A percentile compares a stretch with the other conserved stretches of the same genome.
phyloP scores from a whole-genome alignment of 2,797 vertebrate genomes.

The Gadopsis marmoratus region DNA sequence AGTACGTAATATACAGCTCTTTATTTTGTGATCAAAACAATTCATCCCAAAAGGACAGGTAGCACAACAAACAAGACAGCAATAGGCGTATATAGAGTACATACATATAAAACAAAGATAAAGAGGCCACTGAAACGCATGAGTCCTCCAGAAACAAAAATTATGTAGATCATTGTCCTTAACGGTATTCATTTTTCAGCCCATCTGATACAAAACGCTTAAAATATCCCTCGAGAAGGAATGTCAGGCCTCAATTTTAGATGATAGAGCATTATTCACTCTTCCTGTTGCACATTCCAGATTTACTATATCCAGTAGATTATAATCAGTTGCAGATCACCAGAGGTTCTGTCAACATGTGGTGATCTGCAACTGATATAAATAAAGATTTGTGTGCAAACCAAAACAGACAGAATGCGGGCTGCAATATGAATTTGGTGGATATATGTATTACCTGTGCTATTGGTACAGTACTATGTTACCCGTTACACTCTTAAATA shows the following conservation, averaged over 20 bases:
- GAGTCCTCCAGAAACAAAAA: not conserved
- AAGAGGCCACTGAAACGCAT: not conserved
- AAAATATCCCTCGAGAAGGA: too few species aligned
- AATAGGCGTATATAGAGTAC: too few species aligned
- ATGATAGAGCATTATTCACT: too few species aligned
- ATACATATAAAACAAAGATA: slow-evolving; percentile 5
- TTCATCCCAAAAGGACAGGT: not conserved
- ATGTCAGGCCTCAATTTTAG: too few species aligned
- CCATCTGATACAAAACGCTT: too few species aligned
- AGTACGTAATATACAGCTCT: slow-evolving; percentile 2
- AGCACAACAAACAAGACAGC: slow-evolving; percentile 7
- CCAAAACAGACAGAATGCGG: not conserved
- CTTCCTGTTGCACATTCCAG: too few species aligned
- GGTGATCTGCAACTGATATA: slow-evolving; percentile 6
- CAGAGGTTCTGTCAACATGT: not conserved
- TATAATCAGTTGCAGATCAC: too few species aligned
- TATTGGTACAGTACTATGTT: slow-evolving; percentile 4
- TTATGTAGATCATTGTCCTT: not conserved
- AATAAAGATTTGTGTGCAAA: slow-evolving; percentile 18
- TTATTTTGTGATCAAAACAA: slow-evolving; percentile 1
- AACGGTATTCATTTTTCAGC: too few species aligned
- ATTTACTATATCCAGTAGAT: too few species aligned
- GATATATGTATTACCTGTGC: not conserved
- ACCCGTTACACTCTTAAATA: not conserved
- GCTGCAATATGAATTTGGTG: not conserved